Percentiles rank a stretch among this genome's conserved stretches.
Evolutionary conservation across 2,113 vertebrate genomes (phyloP).

Genomic region (Tilapia sparmanii): DNA sequence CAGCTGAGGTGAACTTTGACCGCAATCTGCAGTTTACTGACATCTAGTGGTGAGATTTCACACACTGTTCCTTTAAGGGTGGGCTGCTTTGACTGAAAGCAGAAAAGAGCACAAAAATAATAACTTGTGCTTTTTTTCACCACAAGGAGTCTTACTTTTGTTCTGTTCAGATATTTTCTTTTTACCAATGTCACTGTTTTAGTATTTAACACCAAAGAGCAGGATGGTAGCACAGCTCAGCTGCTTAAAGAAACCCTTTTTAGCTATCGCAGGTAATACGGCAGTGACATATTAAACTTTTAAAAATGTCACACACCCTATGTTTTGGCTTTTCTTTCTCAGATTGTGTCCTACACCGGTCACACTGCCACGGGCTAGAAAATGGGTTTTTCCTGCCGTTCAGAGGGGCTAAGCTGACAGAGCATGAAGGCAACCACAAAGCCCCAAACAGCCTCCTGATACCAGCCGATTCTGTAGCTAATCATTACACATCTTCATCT

Average conservation of each 20-base stretch:
- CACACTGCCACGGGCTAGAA: constrained; percentile 14
- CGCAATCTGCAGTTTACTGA: background rate
- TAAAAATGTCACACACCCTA: background rate
- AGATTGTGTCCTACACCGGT: background rate
- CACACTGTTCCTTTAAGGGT: background rate
- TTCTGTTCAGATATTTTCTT: background rate
- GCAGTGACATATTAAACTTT: background rate
- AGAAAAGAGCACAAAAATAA: background rate
- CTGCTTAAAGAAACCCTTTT: background rate
- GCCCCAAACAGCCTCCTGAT: constrained; percentile 30
- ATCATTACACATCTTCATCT: constrained; percentile 50
- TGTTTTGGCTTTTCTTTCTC: background rate
- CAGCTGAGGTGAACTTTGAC: background rate
- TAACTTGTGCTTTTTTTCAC: background rate
- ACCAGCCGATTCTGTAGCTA: constrained; percentile 8
- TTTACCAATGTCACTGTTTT: background rate
- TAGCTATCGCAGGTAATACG: background rate
- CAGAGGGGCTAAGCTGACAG: background rate
- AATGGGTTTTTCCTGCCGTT: constrained; percentile 24
- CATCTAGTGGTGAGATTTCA: background rate
- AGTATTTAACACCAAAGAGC: background rate
- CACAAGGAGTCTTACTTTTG: background rate
- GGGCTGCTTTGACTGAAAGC: background rate
- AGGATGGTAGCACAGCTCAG: background rate
- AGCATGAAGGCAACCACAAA: constrained; percentile 41